These are phyloP conservation scores for Chelon auratus DNA, from an alignment of 2,797 vertebrate genomes.

Conservation along the genomic window DNA sequence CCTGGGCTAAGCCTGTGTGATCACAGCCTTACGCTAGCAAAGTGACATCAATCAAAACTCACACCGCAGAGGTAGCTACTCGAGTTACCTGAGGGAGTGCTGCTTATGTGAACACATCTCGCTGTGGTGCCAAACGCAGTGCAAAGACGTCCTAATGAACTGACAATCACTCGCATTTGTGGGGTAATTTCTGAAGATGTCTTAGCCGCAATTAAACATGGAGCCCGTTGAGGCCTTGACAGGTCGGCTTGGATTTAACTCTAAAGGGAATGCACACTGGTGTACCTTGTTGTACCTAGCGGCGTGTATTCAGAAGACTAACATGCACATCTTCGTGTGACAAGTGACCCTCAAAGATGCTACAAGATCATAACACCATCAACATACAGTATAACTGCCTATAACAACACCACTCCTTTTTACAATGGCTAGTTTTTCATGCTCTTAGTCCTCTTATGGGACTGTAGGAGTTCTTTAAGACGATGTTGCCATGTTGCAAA, in stretches of 20 bases:
- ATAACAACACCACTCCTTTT: background rate
- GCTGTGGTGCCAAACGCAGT: background rate
- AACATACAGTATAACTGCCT: background rate
- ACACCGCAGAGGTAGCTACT: slow-evolving; percentile 16
- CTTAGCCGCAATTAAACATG: background rate
- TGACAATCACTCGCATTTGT: slow-evolving; percentile 3
- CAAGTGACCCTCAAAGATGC: background rate
- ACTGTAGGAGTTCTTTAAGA: too few relatives aligned
- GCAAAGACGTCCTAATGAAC: background rate
- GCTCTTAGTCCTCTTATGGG: background rate
- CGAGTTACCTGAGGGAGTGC: slow-evolving; percentile 9
- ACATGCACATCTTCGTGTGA: background rate
- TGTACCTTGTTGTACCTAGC: background rate
- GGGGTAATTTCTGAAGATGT: background rate
- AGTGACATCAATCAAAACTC: slow-evolving; percentile 64
- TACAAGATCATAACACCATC: background rate
- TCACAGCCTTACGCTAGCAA: slow-evolving; percentile 55
- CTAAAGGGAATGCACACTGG: background rate
- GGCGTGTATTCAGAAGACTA: background rate
- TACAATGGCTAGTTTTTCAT: background rate
- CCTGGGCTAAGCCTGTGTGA: slow-evolving; percentile 42
- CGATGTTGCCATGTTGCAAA: too few relatives aligned
- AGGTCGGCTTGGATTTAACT: background rate
- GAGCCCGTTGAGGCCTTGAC: background rate
- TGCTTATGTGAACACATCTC: slow-evolving; percentile 10